Conservation (phyloP, 2,113 vertebrate genomes). For the Mastomys coucha region DNA sequence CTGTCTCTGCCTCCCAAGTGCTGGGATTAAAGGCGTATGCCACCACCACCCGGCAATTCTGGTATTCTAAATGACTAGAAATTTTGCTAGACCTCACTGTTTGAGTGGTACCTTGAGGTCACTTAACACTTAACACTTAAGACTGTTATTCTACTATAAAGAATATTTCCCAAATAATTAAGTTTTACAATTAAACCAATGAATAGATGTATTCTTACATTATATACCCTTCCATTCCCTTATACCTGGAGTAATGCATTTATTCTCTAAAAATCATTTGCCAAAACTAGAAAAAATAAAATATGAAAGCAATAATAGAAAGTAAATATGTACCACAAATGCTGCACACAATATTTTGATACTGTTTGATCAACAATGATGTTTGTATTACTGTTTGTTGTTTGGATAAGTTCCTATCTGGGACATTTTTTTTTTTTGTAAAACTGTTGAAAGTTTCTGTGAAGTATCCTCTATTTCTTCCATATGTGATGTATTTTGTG, state of each 20-base stretch:
- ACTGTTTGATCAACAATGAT: background rate
- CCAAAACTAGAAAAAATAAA: background rate
- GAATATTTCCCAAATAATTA: background rate
- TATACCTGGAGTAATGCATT: background rate
- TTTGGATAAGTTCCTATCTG: background rate
- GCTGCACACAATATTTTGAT: background rate
- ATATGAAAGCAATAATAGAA: background rate
- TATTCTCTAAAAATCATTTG: background rate
- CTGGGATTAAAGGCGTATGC: too few species aligned
- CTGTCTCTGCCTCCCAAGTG: too few species aligned
- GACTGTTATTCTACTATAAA: background rate
- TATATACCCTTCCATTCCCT: background rate
- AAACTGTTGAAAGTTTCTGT: background rate
- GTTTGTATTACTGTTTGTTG: background rate
- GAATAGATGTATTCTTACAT: background rate
- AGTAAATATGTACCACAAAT: background rate
- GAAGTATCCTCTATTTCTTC: too few species aligned
- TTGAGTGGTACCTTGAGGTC: background rate
- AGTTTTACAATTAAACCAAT: background rate
- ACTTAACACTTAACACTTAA: background rate
- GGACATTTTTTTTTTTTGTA: background rate
- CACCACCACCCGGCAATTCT: too few species aligned
- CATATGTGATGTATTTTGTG: background rate
- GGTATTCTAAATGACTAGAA: background rate
- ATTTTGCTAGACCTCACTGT: background rate